phyloP scores from a whole-genome alignment of 2,888 invertebrate species.

The Ectemnius cavifrons region DNA sequence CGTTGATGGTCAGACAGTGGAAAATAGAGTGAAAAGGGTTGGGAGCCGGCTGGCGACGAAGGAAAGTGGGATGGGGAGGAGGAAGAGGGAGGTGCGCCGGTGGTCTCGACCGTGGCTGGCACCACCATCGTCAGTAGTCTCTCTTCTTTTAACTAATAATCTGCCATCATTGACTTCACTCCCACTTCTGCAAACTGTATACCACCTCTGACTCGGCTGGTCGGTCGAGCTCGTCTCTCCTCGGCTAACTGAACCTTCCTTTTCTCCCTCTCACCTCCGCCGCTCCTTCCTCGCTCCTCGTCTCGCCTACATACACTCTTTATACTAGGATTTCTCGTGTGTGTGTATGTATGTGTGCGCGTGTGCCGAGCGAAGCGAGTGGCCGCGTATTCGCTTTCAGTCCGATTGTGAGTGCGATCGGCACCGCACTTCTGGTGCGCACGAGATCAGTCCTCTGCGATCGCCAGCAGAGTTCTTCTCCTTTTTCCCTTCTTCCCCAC shows the following conservation, averaged over 20 bases:
- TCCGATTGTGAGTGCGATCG: constrained; percentile 4
- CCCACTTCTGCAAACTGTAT: constrained; percentile 52
- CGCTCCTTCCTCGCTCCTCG: constrained; percentile 31
- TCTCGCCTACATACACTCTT: no score
- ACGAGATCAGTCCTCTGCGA: constrained; percentile 49
- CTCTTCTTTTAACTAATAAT: constrained; percentile 56
- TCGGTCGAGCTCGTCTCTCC: constrained; percentile 45
- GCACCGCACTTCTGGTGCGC: constrained; percentile 35
- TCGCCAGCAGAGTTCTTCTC: constrained; percentile 29
- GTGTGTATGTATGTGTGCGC: no score
- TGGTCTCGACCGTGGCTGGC: constrained; percentile 59
- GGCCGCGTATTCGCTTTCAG: not conserved
- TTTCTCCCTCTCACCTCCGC: constrained; percentile 23
- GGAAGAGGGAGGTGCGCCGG: constrained; percentile 18
- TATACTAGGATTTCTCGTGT: no score
- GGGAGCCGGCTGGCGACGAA: constrained; percentile 17
- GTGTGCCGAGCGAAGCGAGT: constrained; percentile 12
- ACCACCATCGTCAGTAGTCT: constrained; percentile 54
- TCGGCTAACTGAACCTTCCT: constrained; percentile 36
- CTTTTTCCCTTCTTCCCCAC: not conserved
- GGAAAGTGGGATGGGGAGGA: constrained; percentile 38
- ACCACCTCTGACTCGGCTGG: constrained; percentile 37
- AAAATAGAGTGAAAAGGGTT: constrained; percentile 3
- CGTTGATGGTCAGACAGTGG: no score
- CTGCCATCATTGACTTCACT: constrained; percentile 62